Base-by-base conservation (phyloP, 2,888 invertebrate species). In the Andrena flavipes region DNA sequence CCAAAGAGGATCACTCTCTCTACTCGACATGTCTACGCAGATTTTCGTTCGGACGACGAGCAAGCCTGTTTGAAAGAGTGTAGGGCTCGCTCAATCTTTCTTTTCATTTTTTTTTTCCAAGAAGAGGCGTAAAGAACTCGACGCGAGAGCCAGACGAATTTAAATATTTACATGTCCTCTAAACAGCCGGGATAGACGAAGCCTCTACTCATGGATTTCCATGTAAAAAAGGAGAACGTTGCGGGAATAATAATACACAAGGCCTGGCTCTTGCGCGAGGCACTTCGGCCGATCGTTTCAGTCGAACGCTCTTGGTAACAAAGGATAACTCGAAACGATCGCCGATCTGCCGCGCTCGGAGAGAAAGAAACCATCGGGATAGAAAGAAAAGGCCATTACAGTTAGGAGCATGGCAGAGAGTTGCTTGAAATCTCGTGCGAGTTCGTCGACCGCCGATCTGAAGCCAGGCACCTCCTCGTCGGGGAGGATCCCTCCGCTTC, bases 371-470 rank as follows among this genome's bases (percentile, higher is more conserved):
- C 42, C 16, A 16, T 42, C 13, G 42, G 42, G 29, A 59, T 3
- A 51, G 7, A 30, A 81, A n/a, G n/a, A 68, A 68, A 48, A 8
- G 30, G 75, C 35, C 23, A 84, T 87, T 92, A 93, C 94, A 90
- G 96, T 96, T 82, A 97, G 94, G 65, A 97, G 94, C 89, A 96
- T 96, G 67, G 95, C 94, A 48, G 96, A 95, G 78, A 97, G 94
- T 88, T 96, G 95, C 90, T 96, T 96, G 86, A 96, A 96, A 92
- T 96, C 96, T 79, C 95, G 95, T n/a, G 96, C 96, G 84, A 97
- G 95, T 26, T 96, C 95, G 65, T 96, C 95, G 67, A 96, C 95
- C 89, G 96, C 96, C 90, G 95, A 94, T 77, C 95, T 94, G 94
- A 97, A 97, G 87, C 96, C 95, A 0, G 96, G 96, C 82, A 96